These are phyloP conservation scores for Synaphobranchus kaupii DNA, from an alignment of 2,797 vertebrate species.

Conservation along the genomic window DNA sequence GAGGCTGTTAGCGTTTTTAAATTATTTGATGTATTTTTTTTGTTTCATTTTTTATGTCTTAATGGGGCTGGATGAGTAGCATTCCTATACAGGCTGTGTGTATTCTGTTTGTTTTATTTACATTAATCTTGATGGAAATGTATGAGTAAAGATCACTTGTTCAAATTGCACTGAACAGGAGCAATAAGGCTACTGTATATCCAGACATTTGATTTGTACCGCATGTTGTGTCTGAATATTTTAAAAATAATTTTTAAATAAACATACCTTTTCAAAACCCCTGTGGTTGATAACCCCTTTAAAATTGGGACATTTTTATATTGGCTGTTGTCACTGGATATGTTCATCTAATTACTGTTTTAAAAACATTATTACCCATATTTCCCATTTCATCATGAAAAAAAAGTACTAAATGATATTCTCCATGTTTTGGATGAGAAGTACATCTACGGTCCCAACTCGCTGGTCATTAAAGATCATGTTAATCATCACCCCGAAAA, in stretches of 20 bases:
- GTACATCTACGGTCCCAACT: too few species aligned
- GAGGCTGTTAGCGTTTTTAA: conserved; percentile 22
- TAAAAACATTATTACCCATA: too few species aligned
- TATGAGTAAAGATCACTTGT: conserved; percentile 38
- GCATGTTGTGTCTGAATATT: conserved; percentile 17
- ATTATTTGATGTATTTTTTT: conserved; percentile 27
- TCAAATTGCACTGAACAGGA: conserved; percentile 57
- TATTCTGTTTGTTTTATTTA: conserved; percentile 45
- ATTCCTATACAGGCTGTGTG: conserved; percentile 55
- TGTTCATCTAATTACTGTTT: neutral
- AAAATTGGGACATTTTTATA: neutral
- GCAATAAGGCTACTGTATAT: neutral
- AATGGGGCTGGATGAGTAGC: conserved; percentile 50
- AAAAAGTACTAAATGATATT: too few species aligned
- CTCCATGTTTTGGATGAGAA: too few species aligned
- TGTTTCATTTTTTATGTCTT: conserved; percentile 37
- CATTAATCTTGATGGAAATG: conserved; percentile 38
- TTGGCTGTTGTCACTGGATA: neutral
- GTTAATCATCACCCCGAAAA: too few species aligned
- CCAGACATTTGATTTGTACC: neutral
- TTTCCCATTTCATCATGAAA: too few species aligned
- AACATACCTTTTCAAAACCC: conserved; percentile 32
- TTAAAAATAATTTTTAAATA: conserved; percentile 45
- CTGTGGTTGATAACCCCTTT: conserved; percentile 2
- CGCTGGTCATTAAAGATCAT: too few species aligned